Base-by-base conservation (phyloP, 2,888 invertebrate genomes). In the Heliothis peltigera region DNA sequence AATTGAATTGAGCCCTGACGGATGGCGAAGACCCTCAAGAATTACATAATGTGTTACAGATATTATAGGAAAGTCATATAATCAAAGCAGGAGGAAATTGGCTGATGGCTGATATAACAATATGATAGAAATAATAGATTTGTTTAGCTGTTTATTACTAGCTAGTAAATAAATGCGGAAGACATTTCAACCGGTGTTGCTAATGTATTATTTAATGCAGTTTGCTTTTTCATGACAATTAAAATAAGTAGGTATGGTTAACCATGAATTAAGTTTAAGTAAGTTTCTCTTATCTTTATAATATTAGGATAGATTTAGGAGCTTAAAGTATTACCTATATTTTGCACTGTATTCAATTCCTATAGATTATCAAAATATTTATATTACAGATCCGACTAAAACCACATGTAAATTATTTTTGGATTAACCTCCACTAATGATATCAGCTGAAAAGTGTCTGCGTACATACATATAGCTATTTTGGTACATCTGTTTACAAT, bases 361-460 rank as follows among this genome's bases (percentile, higher is more conserved):
- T 57, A 64, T 64, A 19, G 71, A 42, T 47, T 49, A 47, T 64
- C 48, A 64, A 65, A 15, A 22, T 71, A 21, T 68, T 71, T 69
- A 58, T 58, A 52, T 39, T 4, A 4, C 39, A 53, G 28, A 62
- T 70, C 52, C 63, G 47, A 57, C 69, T 52, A 58, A 64, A 71
- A 69, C 18, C 65, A 48, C 65, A 57, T 71, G 21, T 52, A 57
- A 69, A 42, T 17, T 69, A 64, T 65, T 69, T 70, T 57, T 52
- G 57, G 42, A 48, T 42, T 15, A 51, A 39, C 57, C 42, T 64
- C 25, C 42, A 47, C 46, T 32, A 32, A 32, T 12, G 28, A 10
- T 28, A 25, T 25, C 8, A 28, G 10, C 28, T 8, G 4, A 32
- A 10, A 32, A 32, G 12, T 32, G 12, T 32, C 10, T 32, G 32